These are phyloP conservation scores for Neoarius graeffei DNA, from an alignment of 2,113 vertebrate genomes.

Conservation along the genomic window DNA sequence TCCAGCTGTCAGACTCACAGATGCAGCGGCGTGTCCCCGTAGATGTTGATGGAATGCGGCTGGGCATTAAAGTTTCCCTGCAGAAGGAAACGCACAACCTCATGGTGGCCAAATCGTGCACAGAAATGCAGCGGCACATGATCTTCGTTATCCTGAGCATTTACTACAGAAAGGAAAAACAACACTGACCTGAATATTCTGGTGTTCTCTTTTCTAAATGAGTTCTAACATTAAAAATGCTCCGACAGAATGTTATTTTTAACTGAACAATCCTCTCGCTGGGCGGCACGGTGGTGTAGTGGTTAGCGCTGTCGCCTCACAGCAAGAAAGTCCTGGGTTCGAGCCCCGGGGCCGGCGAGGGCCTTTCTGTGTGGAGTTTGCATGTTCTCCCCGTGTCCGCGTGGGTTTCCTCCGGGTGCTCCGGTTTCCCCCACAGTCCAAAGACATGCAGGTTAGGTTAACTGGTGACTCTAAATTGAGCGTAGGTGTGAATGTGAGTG, in stretches of 20 bases:
- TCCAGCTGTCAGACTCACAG: slow-evolving; percentile 76
- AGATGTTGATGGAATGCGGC: slow-evolving; percentile 91
- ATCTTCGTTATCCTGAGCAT: slow-evolving; percentile 91
- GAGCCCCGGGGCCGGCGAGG: no score
- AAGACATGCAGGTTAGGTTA: no score
- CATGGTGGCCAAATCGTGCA: slow-evolving; percentile 85
- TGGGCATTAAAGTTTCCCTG: slow-evolving; percentile 81
- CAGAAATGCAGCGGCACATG: slow-evolving; percentile 92
- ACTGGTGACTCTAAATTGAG: no score
- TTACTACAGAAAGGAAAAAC: slow-evolving; percentile 71
- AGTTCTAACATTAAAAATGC: neutral
- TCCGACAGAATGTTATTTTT: neutral
- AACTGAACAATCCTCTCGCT: neutral
- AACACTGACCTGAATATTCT: neutral
- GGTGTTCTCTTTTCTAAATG: neutral
- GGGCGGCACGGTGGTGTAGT: no score
- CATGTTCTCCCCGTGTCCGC: no score
- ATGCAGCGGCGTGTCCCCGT: slow-evolving; percentile 89
- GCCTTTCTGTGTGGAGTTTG: no score
- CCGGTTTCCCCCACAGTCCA: no score
- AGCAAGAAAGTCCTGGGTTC: no score
- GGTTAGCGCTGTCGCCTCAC: no score
- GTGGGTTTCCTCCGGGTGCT: no score
- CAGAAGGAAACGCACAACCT: slow-evolving; percentile 82
- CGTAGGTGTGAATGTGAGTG: no score